Conservation (phyloP, 2,797 vertebrate genomes). For the Epinephelus malabaricus region DNA sequence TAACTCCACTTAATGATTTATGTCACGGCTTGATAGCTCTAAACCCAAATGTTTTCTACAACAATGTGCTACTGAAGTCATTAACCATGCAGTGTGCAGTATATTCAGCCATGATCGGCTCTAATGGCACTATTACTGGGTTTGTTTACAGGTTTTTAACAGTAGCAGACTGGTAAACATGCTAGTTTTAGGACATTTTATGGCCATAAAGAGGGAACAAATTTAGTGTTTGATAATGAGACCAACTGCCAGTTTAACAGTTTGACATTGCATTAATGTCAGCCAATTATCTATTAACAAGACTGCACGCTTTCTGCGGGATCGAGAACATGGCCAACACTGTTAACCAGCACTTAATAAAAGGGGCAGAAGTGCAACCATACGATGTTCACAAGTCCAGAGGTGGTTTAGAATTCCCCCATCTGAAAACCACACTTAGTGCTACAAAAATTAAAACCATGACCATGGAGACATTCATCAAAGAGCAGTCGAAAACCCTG, state of each 20-base stretch:
- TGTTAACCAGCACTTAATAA: constrained; percentile 21
- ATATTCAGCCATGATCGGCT: not conserved
- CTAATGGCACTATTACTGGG: not conserved
- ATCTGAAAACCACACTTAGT: constrained; percentile 47
- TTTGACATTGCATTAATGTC: not conserved
- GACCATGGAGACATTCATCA: constrained; percentile 58
- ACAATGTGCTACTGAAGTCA: constrained; percentile 5
- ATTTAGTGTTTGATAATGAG: not conserved
- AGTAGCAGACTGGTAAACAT: not conserved
- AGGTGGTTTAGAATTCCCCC: constrained; percentile 24
- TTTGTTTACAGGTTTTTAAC: not conserved
- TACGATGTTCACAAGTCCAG: constrained; percentile 24
- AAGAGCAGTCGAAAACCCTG: constrained; percentile 50
- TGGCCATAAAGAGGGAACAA: no score
- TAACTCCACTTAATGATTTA: constrained; percentile 58
- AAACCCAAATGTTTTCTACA: constrained; percentile 44
- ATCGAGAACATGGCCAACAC: constrained; percentile 10
- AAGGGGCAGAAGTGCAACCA: constrained; percentile 12
- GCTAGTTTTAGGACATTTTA: not conserved
- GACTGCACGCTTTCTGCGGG: not conserved
- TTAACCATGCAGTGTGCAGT: constrained; percentile 8
- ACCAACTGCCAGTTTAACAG: not conserved
- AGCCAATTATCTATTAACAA: constrained; percentile 3
- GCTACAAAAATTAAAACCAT: constrained; percentile 47
- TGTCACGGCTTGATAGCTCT: constrained; percentile 45